phyloP scores from a whole-genome alignment of 1,140 invertebrate species.

The Eriosoma lanigerum region DNA sequence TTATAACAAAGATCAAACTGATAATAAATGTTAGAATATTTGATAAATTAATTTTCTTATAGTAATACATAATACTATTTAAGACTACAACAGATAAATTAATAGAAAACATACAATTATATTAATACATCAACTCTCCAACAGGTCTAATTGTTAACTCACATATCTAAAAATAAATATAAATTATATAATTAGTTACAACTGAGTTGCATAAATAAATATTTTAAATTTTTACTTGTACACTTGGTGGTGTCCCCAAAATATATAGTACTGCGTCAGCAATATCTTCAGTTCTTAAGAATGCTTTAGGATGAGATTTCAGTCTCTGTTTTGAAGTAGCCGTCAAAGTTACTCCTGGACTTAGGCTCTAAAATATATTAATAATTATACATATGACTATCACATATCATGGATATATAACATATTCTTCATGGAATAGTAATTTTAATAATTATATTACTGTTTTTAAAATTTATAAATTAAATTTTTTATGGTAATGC shows the following conservation, averaged over 20 bases:
- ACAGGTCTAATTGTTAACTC: not conserved
- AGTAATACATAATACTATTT: too few species aligned
- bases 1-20: too few species aligned
- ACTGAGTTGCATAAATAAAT: too few species aligned
- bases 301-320: not conserved
- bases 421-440: too few species aligned
- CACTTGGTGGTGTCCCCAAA: slow-evolving; percentile 42
- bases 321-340: not conserved
- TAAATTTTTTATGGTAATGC: too few species aligned
- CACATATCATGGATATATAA: too few species aligned
- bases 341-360: not conserved
- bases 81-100: not conserved
- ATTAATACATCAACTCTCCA: slow-evolving; percentile 39
- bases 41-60: too few species aligned
- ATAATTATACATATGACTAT: too few species aligned
- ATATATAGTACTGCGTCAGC: slow-evolving; percentile 37
- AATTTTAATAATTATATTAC: too few species aligned
- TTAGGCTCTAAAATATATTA: slow-evolving; percentile 9
- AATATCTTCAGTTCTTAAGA: slow-evolving; percentile 40
- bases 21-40: too few species aligned
- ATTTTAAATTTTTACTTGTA: slow-evolving; percentile 39
- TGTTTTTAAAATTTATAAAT: too few species aligned
- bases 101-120: not conserved
- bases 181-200: not conserved
- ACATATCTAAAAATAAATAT: slow-evolving; percentile 8